These are phyloP conservation scores for Melanotaenia nigrans DNA, from an alignment of 2,797 vertebrate species.

Conservation along the genomic window DNA sequence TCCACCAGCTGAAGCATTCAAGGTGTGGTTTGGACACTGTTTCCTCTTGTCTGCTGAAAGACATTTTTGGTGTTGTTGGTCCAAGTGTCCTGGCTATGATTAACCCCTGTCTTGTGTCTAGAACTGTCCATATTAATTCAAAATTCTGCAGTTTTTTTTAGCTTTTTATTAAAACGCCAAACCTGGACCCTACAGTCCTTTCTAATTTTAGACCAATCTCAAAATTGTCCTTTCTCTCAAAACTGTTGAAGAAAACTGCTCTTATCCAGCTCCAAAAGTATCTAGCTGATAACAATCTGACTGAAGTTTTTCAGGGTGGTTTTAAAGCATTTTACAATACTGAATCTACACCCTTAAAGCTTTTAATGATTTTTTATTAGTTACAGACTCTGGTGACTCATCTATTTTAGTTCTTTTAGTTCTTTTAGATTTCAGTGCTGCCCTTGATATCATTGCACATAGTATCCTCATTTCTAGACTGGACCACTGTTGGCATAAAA, in stretches of 20 bases:
- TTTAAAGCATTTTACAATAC: background rate
- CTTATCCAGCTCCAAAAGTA: background rate
- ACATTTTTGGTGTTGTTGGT: background rate
- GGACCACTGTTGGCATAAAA: background rate
- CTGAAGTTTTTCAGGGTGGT: background rate
- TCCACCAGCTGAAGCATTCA: background rate
- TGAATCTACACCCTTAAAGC: background rate
- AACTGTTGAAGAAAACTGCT: background rate
- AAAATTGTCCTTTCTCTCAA: background rate
- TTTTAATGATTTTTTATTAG: background rate
- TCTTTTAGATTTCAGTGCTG: background rate
- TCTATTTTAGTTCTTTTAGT: background rate
- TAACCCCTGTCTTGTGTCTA: background rate
- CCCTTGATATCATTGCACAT: background rate
- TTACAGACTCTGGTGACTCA: background rate
- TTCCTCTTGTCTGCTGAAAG: too few relatives aligned
- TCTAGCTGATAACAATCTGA: background rate
- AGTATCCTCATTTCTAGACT: too few relatives aligned
- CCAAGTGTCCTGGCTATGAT: background rate
- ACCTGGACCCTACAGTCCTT: background rate
- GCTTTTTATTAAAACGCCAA: too few relatives aligned
- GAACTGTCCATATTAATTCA: background rate
- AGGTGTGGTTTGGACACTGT: background rate
- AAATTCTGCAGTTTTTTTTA: background rate
- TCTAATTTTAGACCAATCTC: background rate